Conservation (phyloP, 2,113 vertebrate species). For the Cynopterus brachyotis region DNA sequence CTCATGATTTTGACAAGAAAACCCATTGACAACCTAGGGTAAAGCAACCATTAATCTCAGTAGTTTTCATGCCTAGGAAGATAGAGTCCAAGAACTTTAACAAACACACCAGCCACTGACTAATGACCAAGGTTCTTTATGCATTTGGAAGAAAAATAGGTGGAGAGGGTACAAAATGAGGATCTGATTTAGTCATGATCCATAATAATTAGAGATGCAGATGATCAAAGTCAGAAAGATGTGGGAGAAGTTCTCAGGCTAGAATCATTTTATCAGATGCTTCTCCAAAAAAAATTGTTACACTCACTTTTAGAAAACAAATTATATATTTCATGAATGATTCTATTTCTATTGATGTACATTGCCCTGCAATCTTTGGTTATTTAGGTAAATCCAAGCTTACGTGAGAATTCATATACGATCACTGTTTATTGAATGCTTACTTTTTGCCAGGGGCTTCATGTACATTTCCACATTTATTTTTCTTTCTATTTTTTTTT, state of each 20-base stretch:
- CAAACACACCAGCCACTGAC: background rate
- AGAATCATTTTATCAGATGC: background rate
- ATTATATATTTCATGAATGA: background rate
- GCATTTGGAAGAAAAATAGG: background rate
- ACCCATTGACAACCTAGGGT: background rate
- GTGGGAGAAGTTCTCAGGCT: slow-evolving; percentile 7
- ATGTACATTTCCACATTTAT: background rate
- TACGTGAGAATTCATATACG: background rate
- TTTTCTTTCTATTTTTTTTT: background rate
- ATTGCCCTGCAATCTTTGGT: background rate
- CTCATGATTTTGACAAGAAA: slow-evolving; percentile 19
- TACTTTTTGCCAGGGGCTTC: background rate
- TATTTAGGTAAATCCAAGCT: background rate
- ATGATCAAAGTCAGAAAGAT: background rate
- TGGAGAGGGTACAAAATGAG: background rate
- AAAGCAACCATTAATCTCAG: background rate
- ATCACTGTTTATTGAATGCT: background rate
- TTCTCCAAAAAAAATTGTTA: background rate
- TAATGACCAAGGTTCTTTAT: background rate
- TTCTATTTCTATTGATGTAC: background rate
- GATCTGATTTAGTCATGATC: background rate
- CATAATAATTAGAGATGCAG: background rate
- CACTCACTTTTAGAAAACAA: background rate
- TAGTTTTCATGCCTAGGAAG: background rate
- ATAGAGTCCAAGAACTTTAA: background rate